Conservation (phyloP, 2,888 invertebrate species). For the Drosophila robusta region DNA sequence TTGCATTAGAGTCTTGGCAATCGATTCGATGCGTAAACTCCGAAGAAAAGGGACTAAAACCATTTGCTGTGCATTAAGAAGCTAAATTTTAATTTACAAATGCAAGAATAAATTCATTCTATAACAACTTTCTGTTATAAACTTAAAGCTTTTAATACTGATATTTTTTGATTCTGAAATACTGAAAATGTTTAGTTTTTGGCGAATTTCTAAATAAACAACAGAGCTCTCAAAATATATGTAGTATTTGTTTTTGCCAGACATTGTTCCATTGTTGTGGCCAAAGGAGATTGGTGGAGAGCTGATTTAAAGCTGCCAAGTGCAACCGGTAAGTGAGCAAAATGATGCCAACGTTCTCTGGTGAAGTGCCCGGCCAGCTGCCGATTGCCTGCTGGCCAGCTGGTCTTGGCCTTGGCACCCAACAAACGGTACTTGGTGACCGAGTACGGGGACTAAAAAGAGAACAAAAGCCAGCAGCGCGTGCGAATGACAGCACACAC, state of each 20-base stretch:
- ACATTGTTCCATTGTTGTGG: too few relatives aligned
- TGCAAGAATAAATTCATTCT: neutral
- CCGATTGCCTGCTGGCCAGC: conserved; percentile 6
- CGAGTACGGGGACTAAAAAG: conserved; percentile 4
- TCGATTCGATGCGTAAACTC: too few relatives aligned
- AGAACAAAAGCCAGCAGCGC: conserved; percentile 18
- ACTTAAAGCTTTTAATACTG: neutral
- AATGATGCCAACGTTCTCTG: conserved; percentile 10
- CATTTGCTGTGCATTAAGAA: too few relatives aligned
- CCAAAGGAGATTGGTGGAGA: neutral
- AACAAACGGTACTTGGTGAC: conserved; percentile 1
- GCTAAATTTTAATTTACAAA: too few relatives aligned
- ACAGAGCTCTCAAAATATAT: too few relatives aligned
- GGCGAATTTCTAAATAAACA: too few relatives aligned
- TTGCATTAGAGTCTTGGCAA: too few relatives aligned
- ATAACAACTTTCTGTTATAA: too few relatives aligned
- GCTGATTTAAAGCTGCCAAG: neutral
- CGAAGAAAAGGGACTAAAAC: too few relatives aligned
- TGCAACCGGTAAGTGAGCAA: conserved; percentile 12
- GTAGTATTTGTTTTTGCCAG: too few relatives aligned
- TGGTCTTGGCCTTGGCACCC: conserved; percentile 39
- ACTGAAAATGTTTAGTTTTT: neutral
- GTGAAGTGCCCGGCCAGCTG: conserved; percentile 10
- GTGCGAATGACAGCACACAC: conserved; percentile 6
- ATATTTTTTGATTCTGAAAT: too few relatives aligned